Evolutionary conservation across 2,113 vertebrate genomes (phyloP).

Genomic region (Neogobius melanostomus): DNA sequence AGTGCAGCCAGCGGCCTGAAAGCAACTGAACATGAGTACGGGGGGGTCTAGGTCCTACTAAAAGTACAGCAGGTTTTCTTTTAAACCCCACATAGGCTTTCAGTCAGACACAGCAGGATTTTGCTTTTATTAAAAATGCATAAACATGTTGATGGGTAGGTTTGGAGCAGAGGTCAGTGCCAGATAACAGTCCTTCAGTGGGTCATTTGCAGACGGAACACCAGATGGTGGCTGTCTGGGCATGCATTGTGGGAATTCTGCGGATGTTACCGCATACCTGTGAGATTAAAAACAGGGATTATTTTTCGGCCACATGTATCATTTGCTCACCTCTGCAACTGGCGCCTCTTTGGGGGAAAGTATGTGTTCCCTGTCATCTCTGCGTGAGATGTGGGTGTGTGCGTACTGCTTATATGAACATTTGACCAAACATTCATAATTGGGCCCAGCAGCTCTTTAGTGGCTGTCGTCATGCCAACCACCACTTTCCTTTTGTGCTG

Average conservation of each 20-base stretch:
- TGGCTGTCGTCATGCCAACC: slow-evolving; percentile 68
- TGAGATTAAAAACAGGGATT: slow-evolving; percentile 22
- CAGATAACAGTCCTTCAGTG: slow-evolving; percentile 29
- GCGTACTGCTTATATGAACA: slow-evolving; percentile 31
- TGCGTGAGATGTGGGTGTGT: slow-evolving; percentile 32
- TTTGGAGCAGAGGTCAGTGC: slow-evolving; percentile 34
- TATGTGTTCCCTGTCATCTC: slow-evolving; percentile 17
- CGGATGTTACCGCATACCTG: slow-evolving; percentile 21
- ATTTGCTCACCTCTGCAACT: slow-evolving; percentile 53
- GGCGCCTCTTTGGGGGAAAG: slow-evolving; percentile 22
- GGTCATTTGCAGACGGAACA: slow-evolving; percentile 17
- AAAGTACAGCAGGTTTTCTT: slow-evolving; percentile 24
- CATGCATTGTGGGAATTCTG: slow-evolving; percentile 38
- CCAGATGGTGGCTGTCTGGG: slow-evolving; percentile 49
- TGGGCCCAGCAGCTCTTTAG: slow-evolving; percentile 58
- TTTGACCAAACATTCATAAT: slow-evolving; percentile 66
- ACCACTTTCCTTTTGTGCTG: slow-evolving; percentile 57
- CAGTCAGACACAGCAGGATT: not conserved
- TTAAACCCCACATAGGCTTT: slow-evolving; percentile 1
- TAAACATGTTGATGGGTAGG: slow-evolving; percentile 6
- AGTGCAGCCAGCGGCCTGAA: slow-evolving; percentile 35
- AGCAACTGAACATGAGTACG: slow-evolving; percentile 20
- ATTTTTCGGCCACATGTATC: slow-evolving; percentile 40
- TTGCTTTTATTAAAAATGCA: slow-evolving; percentile 13
- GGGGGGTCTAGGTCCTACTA: slow-evolving; percentile 25